Evolutionary conservation across 2,888 invertebrate species (phyloP).

Genomic region (Euzophera pinguis): DNA sequence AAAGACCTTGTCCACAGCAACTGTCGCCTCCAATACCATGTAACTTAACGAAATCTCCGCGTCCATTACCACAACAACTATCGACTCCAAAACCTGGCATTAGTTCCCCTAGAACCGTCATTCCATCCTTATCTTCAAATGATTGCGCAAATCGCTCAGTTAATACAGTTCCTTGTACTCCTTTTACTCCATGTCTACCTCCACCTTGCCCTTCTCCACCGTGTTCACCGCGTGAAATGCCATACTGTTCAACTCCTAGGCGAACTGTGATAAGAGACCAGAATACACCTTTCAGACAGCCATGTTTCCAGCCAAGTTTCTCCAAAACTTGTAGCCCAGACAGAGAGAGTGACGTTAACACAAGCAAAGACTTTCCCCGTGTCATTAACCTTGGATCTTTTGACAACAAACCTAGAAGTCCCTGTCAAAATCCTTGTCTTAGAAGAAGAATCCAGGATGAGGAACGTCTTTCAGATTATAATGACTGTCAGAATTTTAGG

Average conservation of each 20-base stretch:
- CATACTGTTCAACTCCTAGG: background rate
- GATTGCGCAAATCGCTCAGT: background rate
- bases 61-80: background rate
- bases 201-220: background rate
- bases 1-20: background rate
- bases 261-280: background rate
- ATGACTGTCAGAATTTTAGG: conserved; percentile 14
- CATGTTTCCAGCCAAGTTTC: conserved; percentile 7
- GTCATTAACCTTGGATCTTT: conserved; percentile 17
- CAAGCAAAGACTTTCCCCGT: background rate
- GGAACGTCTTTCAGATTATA: background rate
- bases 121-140: background rate
- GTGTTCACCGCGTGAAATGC: background rate
- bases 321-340: conserved; percentile 8
- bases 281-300: conserved; percentile 4
- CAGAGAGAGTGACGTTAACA: conserved; percentile 5
- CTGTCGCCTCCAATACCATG: background rate
- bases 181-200: background rate
- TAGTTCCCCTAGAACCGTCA: background rate
- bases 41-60: background rate
- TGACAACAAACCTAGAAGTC: conserved; percentile 7
- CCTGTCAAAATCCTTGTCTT: background rate
- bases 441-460: background rate
- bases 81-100: background rate
- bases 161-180: background rate